Evolutionary conservation across 2,113 vertebrate species (phyloP).

Genomic region (Neofelis nebulosa): DNA sequence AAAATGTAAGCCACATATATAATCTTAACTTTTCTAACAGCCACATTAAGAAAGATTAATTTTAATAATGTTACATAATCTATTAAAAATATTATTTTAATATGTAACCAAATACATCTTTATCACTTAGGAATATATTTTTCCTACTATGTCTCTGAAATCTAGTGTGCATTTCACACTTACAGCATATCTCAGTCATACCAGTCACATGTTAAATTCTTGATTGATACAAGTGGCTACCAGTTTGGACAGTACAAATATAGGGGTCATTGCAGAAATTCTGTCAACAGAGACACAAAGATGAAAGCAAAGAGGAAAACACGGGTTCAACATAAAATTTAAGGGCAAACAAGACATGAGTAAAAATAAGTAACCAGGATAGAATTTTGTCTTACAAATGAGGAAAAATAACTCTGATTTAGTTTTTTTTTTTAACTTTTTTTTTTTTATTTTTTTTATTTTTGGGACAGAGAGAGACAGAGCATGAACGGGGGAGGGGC

Average conservation of each 20-base stretch:
- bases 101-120: background rate
- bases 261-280: background rate
- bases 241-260: background rate
- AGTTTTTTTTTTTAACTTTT: background rate
- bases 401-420: background rate
- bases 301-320: background rate
- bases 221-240: background rate
- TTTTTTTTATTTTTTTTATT: too few species aligned
- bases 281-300: conserved; percentile 2
- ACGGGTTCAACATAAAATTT: background rate
- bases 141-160: background rate
- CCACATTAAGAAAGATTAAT: background rate
- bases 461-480: too few species aligned
- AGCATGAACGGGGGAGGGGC: too few species aligned
- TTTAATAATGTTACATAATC: background rate
- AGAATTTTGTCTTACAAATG: background rate
- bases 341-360: background rate
- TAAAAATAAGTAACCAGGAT: background rate
- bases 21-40: background rate
- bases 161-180: background rate
- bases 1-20: background rate
- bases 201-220: background rate
- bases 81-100: conserved; percentile 1
- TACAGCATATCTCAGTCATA: background rate
- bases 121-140: background rate